Percentiles rank a stretch among this genome's conserved stretches.
These are phyloP conservation scores for Anarsia innoxiella DNA, from an alignment of 2,888 invertebrate genomes.

Conservation along the genomic window DNA sequence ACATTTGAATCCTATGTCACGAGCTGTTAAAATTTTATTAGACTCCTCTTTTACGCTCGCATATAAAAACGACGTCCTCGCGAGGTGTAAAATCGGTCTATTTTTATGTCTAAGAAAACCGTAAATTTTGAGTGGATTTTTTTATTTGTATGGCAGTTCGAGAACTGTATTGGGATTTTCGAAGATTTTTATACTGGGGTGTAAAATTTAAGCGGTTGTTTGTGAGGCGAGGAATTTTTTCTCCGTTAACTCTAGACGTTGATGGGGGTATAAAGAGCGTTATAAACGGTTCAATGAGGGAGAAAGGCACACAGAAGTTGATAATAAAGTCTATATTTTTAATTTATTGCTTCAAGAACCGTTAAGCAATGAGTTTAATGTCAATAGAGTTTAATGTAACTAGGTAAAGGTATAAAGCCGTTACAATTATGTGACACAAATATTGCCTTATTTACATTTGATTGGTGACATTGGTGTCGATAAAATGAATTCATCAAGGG, in stretches of 20 bases:
- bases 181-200: constrained; percentile 28
- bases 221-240: constrained; percentile 36
- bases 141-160: constrained; percentile 57
- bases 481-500: no score
- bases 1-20: no score
- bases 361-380: no score
- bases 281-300: constrained; percentile 26
- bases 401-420: no score
- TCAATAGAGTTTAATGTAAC: no score
- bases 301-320: constrained; percentile 21
- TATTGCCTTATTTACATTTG: no score
- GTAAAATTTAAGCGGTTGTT: constrained; percentile 29
- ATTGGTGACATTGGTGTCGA: no score
- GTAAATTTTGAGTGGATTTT: constrained; percentile 58
- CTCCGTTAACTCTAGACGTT: constrained; percentile 33
- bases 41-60: constrained; percentile 50
- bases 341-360: no score
- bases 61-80: constrained; percentile 53
- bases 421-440: no score
- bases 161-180: constrained; percentile 37
- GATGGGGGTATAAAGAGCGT: constrained; percentile 26
- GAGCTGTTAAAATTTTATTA: constrained; percentile 63
- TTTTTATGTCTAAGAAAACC: constrained; percentile 56
- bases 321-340: constrained; percentile 28
- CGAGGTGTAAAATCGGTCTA: constrained; percentile 65